A percentile compares a stretch with the other conserved stretches of the same genome.
Conservation (phyloP, 1,140 invertebrate genomes). For the Zaprionus gabonicus region DNA sequence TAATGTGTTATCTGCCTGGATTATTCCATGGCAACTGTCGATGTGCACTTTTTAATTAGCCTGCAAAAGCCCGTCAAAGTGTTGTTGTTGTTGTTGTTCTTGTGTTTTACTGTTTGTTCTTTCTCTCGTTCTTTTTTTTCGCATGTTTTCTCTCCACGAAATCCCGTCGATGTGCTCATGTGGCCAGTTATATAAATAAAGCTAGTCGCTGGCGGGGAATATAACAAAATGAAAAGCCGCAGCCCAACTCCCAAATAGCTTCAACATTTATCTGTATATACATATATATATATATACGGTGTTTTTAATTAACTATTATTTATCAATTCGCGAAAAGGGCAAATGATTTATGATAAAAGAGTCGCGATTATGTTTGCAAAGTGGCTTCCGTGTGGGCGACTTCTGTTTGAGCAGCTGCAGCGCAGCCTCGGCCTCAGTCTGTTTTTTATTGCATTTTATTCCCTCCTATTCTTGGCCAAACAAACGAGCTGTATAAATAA, state of each 20-base stretch:
- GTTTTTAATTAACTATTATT: constrained; percentile 3
- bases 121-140: background rate
- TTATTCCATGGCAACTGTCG: constrained; percentile 29
- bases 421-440: too few relatives aligned
- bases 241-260: background rate
- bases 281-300: background rate
- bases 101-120: background rate
- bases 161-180: background rate
- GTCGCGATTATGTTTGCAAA: constrained; percentile 1
- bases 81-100: background rate
- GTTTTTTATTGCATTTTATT: constrained; percentile 18
- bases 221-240: background rate
- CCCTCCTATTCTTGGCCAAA: constrained; percentile 13
- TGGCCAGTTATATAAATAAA: constrained; percentile 22
- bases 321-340: background rate
- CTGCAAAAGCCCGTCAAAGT: constrained; percentile 14
- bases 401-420: background rate
- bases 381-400: background rate
- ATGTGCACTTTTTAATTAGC: constrained; percentile 38
- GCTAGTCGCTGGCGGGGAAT: constrained; percentile 42
- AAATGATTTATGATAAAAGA: background rate
- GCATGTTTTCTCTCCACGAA: background rate
- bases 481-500: background rate
- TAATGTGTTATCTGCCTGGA: constrained; percentile 17
- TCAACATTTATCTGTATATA: background rate